phyloP scores from a whole-genome alignment of 2,797 vertebrate species.

The Schizopygopsis pylzovi region DNA sequence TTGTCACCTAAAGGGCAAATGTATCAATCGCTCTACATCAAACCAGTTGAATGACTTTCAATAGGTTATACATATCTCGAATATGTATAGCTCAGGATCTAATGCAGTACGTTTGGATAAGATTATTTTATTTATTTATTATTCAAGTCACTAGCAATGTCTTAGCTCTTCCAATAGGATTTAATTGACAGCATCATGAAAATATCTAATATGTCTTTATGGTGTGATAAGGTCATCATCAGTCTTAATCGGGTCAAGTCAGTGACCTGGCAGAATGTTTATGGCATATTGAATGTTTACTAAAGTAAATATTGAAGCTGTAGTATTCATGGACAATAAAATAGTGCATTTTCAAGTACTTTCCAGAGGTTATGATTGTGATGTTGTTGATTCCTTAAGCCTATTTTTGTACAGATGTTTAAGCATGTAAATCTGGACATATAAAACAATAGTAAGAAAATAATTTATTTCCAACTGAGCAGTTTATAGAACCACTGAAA shows the following conservation, averaged over 20 bases:
- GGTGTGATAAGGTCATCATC: not conserved
- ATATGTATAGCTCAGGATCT: slow-evolving; percentile 39
- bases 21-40: not conserved
- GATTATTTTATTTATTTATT: slow-evolving; percentile 22
- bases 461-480: not conserved
- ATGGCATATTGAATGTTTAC: slow-evolving; percentile 34
- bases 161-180: slow-evolving; percentile 19
- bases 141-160: slow-evolving; percentile 28
- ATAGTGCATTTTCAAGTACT: slow-evolving; percentile 13
- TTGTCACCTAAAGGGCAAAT: not conserved
- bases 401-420: not conserved
- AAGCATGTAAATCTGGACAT: too few relatives aligned
- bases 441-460: not conserved
- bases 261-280: slow-evolving; percentile 18
- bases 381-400: slow-evolving; percentile 8
- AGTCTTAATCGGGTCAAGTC: not conserved
- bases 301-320: slow-evolving; percentile 25
- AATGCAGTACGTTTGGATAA: slow-evolving; percentile 6
- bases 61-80: slow-evolving; percentile 6
- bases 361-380: not conserved
- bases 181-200: not conserved
- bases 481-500: not conserved
- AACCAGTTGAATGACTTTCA: not conserved
- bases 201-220: not conserved
- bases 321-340: slow-evolving; percentile 17